phyloP scores from a whole-genome alignment of 2,113 vertebrate genomes.

The Coptodon rendalli region DNA sequence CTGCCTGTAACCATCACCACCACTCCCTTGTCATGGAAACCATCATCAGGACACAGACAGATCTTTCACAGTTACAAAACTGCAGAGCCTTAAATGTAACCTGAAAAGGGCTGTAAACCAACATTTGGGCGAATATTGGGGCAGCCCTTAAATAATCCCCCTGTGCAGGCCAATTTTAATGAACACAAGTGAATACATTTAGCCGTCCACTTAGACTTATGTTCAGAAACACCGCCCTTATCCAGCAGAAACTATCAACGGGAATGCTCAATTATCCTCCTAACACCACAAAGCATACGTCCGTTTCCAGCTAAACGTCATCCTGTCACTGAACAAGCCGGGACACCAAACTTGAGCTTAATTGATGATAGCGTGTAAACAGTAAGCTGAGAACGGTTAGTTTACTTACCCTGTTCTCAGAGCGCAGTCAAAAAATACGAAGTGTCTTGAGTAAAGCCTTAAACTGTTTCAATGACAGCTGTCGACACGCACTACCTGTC shows the following conservation, averaged over 20 bases:
- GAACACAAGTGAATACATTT: neutral
- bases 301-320: neutral
- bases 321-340: neutral
- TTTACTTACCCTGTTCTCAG: conserved; percentile 25
- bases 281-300: neutral
- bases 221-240: neutral
- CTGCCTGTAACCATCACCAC: neutral
- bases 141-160: neutral
- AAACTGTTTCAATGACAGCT: neutral
- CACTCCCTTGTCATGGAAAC: neutral
- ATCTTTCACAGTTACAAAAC: neutral
- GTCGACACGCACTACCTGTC: neutral
- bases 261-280: neutral
- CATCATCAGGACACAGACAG: neutral
- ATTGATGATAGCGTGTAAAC: neutral
- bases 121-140: neutral
- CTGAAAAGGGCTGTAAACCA: conserved; percentile 10
- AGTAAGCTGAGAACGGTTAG: neutral
- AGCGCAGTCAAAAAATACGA: neutral
- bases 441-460: neutral
- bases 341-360: neutral
- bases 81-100: neutral
- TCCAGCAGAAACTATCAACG: neutral
- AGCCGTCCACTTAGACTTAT: neutral
- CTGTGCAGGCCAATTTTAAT: neutral